Evolutionary conservation across 2,888 invertebrate genomes (phyloP).

Genomic region (Oxycera nigricornis): DNA sequence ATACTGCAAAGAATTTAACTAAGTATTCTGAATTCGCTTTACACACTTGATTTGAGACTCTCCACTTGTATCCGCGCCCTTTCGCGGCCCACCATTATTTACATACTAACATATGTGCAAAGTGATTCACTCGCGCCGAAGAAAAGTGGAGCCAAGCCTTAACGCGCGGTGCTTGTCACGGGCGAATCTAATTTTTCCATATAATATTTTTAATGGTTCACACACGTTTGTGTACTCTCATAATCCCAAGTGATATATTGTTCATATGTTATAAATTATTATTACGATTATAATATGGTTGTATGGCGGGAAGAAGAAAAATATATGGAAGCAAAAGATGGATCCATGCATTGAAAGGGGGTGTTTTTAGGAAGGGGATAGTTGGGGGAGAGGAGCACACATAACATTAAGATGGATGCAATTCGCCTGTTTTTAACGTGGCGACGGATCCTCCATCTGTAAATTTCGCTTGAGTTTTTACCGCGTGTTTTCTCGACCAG

Average conservation of each 20-base stretch:
- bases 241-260: background rate
- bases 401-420: background rate
- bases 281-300: background rate
- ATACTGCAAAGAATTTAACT: background rate
- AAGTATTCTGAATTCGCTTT: background rate
- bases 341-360: background rate
- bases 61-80: background rate
- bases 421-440: background rate
- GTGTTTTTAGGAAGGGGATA: background rate
- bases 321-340: background rate
- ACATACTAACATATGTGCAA: background rate
- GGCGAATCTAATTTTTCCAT: too few species aligned
- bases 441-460: background rate
- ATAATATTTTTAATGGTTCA: too few species aligned
- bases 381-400: background rate
- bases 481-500: constrained; percentile 18
- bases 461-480: constrained; percentile 2
- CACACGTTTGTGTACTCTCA: too few species aligned
- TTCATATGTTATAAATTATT: background rate
- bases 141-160: too few species aligned
- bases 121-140: background rate
- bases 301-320: background rate
- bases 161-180: too few species aligned
- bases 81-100: background rate
- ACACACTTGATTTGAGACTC: too few species aligned